Evolutionary conservation across 2,888 invertebrate genomes (phyloP).

Genomic region (Agrochola lychnidis): DNA sequence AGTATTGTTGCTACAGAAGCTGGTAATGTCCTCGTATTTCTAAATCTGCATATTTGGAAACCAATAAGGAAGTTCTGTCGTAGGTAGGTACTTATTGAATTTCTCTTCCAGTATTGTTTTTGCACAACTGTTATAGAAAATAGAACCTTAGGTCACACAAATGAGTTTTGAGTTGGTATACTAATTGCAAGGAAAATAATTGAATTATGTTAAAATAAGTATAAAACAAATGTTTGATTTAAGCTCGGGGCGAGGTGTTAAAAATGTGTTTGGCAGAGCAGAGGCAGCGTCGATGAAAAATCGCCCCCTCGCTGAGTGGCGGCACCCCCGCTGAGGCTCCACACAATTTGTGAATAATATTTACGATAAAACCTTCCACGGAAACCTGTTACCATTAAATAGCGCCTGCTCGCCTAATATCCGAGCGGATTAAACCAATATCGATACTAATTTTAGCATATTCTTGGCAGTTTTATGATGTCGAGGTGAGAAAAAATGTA

Average conservation of each 20-base stretch:
- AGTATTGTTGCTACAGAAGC: conserved; percentile 48
- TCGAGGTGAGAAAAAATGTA: conserved; percentile 73
- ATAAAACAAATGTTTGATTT: conserved; percentile 88
- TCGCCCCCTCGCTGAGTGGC: conserved; percentile 88
- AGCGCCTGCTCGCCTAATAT: conserved; percentile 78
- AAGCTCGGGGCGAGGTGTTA: conserved; percentile 87
- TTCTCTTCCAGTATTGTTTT: background rate
- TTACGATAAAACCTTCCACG: conserved; percentile 86
- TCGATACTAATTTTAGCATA: conserved; percentile 76
- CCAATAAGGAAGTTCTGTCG: conserved; percentile 28
- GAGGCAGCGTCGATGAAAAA: conserved; percentile 87
- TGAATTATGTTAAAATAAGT: conserved; percentile 78
- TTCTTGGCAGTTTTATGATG: conserved; percentile 75
- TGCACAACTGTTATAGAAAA: background rate
- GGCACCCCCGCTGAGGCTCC: conserved; percentile 85
- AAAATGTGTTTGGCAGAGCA: conserved; percentile 88
- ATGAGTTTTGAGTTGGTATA: background rate
- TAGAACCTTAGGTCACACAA: background rate
- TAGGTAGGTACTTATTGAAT: conserved; percentile 5
- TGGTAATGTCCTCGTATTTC: conserved; percentile 43
- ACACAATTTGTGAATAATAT: conserved; percentile 88
- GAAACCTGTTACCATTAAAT: conserved; percentile 84
- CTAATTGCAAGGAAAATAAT: conserved; percentile 24
- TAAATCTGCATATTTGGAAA: conserved; percentile 33
- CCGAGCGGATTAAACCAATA: conserved; percentile 77